These are phyloP conservation scores for Telmatherina bonti DNA, from an alignment of 2,797 vertebrate genomes.

Conservation along the genomic window DNA sequence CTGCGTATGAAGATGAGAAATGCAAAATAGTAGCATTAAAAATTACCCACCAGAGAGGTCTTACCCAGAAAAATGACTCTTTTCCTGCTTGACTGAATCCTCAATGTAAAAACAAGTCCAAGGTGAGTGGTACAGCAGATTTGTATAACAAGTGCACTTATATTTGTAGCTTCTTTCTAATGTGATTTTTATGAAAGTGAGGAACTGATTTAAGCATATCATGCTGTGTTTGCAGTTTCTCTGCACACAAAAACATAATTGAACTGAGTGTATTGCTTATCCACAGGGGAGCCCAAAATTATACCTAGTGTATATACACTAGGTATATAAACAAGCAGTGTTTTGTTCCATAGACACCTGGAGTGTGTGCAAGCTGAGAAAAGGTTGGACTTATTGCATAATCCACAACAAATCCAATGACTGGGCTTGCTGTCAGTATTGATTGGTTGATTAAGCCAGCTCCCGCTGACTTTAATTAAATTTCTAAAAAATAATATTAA, in stretches of 20 bases:
- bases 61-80: slow-evolving; percentile 23
- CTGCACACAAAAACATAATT: slow-evolving; percentile 31
- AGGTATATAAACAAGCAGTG: too few species aligned
- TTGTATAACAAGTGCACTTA: slow-evolving; percentile 11
- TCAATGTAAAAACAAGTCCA: slow-evolving; percentile 16
- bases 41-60: background rate
- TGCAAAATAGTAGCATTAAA: slow-evolving; percentile 21
- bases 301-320: background rate
- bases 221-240: slow-evolving; percentile 31
- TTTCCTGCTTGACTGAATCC: slow-evolving; percentile 25
- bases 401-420: slow-evolving; percentile 33
- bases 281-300: slow-evolving; percentile 29
- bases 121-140: slow-evolving; percentile 18
- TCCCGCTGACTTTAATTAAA: slow-evolving; percentile 20
- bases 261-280: slow-evolving; percentile 24
- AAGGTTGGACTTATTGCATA: slow-evolving; percentile 24
- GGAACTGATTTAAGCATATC: slow-evolving; percentile 19
- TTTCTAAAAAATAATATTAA: slow-evolving; percentile 25
- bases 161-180: slow-evolving; percentile 25
- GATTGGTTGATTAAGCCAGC: slow-evolving; percentile 24
- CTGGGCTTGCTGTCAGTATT: slow-evolving; percentile 15
- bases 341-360: slow-evolving; percentile 28
- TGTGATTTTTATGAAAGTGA: slow-evolving; percentile 17
- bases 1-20: slow-evolving; percentile 18
- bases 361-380: slow-evolving; percentile 1